phyloP scores from a whole-genome alignment of 2,113 vertebrate species.

The Chiloscyllium plagiosum region DNA sequence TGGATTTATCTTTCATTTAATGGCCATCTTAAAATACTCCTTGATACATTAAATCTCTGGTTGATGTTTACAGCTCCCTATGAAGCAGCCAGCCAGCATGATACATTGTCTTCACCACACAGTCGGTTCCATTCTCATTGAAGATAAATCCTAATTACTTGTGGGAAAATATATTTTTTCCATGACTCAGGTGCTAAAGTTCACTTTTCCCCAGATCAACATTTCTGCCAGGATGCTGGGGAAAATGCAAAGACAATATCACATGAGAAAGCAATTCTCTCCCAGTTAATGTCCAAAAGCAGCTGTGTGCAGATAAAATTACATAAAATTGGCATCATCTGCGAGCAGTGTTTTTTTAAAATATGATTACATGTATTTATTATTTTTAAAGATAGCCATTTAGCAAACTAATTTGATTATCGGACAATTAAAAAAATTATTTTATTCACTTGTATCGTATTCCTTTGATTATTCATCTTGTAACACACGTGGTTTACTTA shows the following conservation, averaged over 20 bases:
- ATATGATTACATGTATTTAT: neutral
- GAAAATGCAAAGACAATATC: neutral
- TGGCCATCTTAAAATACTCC: neutral
- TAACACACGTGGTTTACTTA: neutral
- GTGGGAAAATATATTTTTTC: neutral
- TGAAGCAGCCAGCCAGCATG: neutral
- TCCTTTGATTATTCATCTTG: neutral
- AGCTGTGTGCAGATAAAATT: constrained; percentile 12
- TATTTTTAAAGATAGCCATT: neutral
- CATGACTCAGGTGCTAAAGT: constrained; percentile 18
- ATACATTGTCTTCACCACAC: neutral
- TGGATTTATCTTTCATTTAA: neutral
- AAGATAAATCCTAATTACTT: neutral
- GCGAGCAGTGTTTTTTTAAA: neutral
- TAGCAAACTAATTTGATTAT: neutral
- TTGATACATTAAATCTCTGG: neutral
- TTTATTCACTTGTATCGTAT: neutral
- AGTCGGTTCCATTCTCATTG: neutral
- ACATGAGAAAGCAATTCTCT: constrained; percentile 26
- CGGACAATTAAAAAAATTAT: neutral
- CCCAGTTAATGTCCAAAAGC: neutral
- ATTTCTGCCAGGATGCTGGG: neutral
- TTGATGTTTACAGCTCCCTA: neutral
- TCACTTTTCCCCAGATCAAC: neutral
- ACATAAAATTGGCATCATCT: constrained; percentile 6